Evolutionary conservation across 2,113 vertebrate species (phyloP).

Genomic region (Falcunculus frontatus): DNA sequence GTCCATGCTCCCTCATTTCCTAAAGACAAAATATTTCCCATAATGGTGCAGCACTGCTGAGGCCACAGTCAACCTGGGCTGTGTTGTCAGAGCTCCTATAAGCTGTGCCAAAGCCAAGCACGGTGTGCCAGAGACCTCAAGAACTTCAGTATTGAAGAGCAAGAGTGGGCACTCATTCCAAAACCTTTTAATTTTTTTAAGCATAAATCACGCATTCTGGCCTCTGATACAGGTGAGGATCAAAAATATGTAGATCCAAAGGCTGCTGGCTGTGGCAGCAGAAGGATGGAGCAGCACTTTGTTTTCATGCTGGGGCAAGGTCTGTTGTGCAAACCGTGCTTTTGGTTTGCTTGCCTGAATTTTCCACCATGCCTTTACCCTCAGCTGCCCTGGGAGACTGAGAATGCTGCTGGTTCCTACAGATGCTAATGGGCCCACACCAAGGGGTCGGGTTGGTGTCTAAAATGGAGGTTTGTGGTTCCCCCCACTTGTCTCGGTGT

Average conservation of each 20-base stretch:
- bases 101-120: neutral
- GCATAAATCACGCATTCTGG: neutral
- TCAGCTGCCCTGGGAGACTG: neutral
- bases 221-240: neutral
- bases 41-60: neutral
- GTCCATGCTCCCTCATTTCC: neutral
- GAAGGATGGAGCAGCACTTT: neutral
- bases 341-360: neutral
- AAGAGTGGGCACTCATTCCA: neutral
- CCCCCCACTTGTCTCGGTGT: rapidly evolving
- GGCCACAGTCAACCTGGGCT: neutral
- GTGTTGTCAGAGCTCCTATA: neutral
- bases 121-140: neutral
- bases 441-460: neutral
- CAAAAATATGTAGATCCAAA: neutral
- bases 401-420: neutral
- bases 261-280: neutral
- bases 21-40: neutral
- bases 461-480: neutral
- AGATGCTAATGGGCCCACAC: neutral
- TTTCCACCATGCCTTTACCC: rapidly evolving
- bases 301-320: neutral
- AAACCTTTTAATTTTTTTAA: neutral
- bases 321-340: neutral
- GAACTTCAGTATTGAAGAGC: neutral